Conservation (phyloP, 2,113 vertebrate species). For the Mystacornis crossleyi region DNA sequence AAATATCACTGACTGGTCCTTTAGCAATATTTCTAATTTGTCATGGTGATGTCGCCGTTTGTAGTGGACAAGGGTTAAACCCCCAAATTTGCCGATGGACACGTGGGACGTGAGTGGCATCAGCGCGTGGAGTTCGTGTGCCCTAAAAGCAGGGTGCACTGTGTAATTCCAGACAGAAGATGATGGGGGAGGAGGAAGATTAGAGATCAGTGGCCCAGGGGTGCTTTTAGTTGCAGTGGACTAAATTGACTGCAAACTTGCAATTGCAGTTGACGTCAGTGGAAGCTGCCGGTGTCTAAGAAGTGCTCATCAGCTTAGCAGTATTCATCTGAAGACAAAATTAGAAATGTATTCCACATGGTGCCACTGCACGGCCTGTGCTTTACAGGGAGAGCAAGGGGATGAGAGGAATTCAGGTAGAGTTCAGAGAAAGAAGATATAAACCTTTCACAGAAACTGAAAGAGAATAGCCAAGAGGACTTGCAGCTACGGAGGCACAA, state of each 20-base stretch:
- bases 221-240: neutral
- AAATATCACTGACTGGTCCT: neutral
- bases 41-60: neutral
- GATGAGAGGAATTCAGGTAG: neutral
- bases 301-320: constrained; percentile 51
- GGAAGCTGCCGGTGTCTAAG: constrained; percentile 1
- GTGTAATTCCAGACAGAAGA: neutral
- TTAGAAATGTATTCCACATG: constrained; percentile 21
- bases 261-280: constrained; percentile 51
- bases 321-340: neutral
- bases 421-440: neutral
- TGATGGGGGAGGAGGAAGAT: neutral
- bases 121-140: accelerated
- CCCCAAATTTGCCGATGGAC: neutral
- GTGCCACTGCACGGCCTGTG: neutral
- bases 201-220: neutral
- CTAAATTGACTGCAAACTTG: constrained; percentile 35
- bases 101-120: accelerated
- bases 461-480: neutral
- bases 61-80: neutral
- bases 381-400: neutral
- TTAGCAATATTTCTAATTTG: neutral
- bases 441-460: neutral
- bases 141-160: neutral
- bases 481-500: neutral